Evolutionary conservation across 2,113 vertebrate species (phyloP).

Genomic region (Marcusenius ussheri): DNA sequence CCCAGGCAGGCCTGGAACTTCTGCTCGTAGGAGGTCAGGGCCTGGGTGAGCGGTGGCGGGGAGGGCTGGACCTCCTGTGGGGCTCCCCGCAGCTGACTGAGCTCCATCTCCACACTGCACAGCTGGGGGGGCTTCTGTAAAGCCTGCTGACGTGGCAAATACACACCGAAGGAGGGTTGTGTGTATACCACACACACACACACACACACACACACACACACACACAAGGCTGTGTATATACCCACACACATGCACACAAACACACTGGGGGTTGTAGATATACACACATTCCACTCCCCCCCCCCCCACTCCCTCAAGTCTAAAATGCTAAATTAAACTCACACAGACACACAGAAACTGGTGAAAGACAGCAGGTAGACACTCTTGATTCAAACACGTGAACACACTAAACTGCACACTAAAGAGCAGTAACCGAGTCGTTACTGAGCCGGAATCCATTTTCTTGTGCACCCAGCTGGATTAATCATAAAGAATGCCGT

Average conservation of each 20-base stretch:
- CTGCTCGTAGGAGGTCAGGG: slow-evolving; percentile 54
- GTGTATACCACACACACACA: neutral
- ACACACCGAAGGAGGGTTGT: neutral
- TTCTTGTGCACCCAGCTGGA: neutral
- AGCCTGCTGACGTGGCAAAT: slow-evolving; percentile 39
- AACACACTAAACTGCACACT: neutral
- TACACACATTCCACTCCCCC: neutral
- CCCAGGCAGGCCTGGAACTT: slow-evolving; percentile 58
- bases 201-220: neutral
- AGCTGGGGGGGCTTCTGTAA: slow-evolving; percentile 49
- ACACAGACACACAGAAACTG: neutral
- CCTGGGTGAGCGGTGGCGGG: slow-evolving; percentile 43
- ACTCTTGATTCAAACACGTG: neutral
- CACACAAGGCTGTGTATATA: neutral
- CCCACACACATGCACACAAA: neutral
- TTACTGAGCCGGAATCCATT: neutral
- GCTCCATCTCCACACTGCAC: slow-evolving; percentile 40
- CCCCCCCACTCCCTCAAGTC: neutral
- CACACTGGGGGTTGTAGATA: neutral
- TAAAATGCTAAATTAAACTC: neutral
- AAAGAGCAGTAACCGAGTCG: too few species aligned
- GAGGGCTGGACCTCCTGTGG: slow-evolving; percentile 47
- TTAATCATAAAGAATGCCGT: neutral
- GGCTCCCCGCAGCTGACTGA: slow-evolving; percentile 32
- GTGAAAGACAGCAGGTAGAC: neutral